Evolutionary conservation across 2,888 invertebrate genomes (phyloP), one percentile per base, ranked within the genome.

Genomic region (Hyposoter dolosus): DNA sequence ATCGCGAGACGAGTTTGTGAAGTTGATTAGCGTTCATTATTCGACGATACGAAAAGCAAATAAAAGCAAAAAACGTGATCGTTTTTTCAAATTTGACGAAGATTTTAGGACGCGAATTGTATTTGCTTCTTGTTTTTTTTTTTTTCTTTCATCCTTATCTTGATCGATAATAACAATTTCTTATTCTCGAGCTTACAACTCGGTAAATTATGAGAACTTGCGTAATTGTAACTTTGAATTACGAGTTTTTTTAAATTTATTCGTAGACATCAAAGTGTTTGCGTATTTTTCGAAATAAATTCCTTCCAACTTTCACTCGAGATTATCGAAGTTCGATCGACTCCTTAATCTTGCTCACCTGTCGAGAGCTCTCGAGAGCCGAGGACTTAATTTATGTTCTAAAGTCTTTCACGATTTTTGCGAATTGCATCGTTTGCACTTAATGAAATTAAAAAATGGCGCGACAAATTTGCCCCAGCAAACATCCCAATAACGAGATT

Each of bases 261-360:
- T 23, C 5, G 23, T 68, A 43, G 15, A 15, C 43, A 23, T 45
- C 17, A 47, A 69, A 47, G n/a, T 71, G 7, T 28, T 28, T 3
- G 40, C 35, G 69, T 32, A 56, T 32, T 43, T 80, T 77, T 56
- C 35, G 47, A 50, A 53, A 76, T 43, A 63, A 74, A 35, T 60
- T 60, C 56, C 83, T 85, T 85, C 80, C 83, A 50, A 83, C 85
- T 85, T 85, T 85, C 85, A 80, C 85, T 76, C 60, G 71, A 47
- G 76, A 72, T 77, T 83, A 72, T 43, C 72, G 40, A 45, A 35
- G 68, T 83, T 83, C 71, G 83, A 80, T 83, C 80, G 79, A 85
- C 80, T 76, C 76, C 63, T 83, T 68, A 80, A 85, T 85, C 85
- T 83, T 80, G 79, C 53, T 79, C 71, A 66, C 10, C 45, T 71